These are phyloP conservation scores for Lepetodrilus schrolli DNA, from an alignment of 2,888 invertebrate species.

Conservation along the genomic window DNA sequence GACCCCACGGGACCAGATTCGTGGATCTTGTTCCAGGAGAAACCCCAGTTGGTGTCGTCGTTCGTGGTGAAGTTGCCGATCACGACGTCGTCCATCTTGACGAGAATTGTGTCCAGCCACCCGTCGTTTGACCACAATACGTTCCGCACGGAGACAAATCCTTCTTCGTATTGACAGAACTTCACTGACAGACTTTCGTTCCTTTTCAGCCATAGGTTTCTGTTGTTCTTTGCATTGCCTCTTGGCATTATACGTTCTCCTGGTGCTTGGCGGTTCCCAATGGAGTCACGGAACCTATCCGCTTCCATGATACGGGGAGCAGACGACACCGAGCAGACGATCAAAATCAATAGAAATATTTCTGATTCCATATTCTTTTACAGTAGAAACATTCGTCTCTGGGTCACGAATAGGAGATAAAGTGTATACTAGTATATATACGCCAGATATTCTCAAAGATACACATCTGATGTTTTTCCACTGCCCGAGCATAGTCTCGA, in stretches of 20 bases:
- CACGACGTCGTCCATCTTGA: constrained; percentile 37
- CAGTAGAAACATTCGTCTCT: no score
- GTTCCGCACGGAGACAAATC: constrained; percentile 39
- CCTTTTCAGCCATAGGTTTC: constrained; percentile 46
- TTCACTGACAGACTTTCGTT: constrained; percentile 43
- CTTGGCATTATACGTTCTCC: constrained; percentile 32
- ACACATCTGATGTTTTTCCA: no score
- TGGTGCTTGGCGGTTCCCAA: neutral
- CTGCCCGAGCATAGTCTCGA: no score
- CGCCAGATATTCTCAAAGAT: no score
- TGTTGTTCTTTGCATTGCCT: constrained; percentile 40
- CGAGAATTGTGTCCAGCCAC: constrained; percentile 35
- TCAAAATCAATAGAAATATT: no score
- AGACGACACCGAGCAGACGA: constrained; percentile 1
- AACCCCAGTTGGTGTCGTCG: constrained; percentile 37
- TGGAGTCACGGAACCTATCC: neutral
- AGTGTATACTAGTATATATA: no score
- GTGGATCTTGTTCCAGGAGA: constrained; percentile 44
- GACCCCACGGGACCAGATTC: constrained; percentile 43
- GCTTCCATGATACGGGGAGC: neutral
- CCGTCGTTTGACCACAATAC: constrained; percentile 50
- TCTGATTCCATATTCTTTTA: no score
- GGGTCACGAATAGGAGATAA: no score
- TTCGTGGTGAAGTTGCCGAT: constrained; percentile 41
- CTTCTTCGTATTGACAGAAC: constrained; percentile 36